Conservation (phyloP, 2,888 invertebrate genomes). For the Hemistola chrysoprasaria region DNA sequence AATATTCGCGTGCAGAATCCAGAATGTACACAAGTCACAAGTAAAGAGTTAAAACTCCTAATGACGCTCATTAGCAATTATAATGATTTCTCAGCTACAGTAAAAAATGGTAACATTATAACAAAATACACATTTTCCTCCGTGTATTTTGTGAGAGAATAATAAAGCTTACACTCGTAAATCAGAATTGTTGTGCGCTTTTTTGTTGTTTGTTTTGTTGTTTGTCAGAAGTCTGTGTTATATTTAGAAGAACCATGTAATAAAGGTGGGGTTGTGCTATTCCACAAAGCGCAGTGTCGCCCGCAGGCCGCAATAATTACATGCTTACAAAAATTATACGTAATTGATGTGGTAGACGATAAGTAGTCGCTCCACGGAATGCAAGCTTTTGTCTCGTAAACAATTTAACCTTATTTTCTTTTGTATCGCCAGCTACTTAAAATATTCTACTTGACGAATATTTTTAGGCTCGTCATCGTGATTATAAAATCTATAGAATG, state of each 20-base stretch:
- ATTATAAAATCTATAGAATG: constrained; percentile 5
- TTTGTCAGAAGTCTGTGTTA: constrained; percentile 30
- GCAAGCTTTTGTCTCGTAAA: constrained; percentile 39
- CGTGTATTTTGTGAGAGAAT: too few species aligned
- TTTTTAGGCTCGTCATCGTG: constrained; percentile 10
- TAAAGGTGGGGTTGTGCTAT: constrained; percentile 38
- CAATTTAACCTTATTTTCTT: constrained; percentile 26
- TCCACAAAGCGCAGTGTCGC: constrained; percentile 52
- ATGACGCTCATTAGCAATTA: constrained; percentile 16
- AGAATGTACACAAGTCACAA: not conserved
- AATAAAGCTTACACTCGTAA: too few species aligned
- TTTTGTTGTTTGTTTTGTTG: constrained; percentile 3
- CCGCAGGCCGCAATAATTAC: constrained; percentile 53
- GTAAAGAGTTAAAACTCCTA: constrained; percentile 13
- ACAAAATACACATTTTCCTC: too few species aligned
- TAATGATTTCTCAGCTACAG: constrained; percentile 11
- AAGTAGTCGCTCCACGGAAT: constrained; percentile 33
- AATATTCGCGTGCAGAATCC: constrained; percentile 12
- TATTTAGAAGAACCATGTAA: constrained; percentile 39
- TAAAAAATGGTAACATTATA: too few species aligned
- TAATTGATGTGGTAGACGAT: constrained; percentile 47
- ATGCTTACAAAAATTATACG: constrained; percentile 53
- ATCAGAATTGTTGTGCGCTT: too few species aligned
- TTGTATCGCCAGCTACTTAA: constrained; percentile 15
- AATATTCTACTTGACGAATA: constrained; percentile 12